phyloP scores from a whole-genome alignment of 2,888 invertebrate genomes.

The Hololepta plana region DNA sequence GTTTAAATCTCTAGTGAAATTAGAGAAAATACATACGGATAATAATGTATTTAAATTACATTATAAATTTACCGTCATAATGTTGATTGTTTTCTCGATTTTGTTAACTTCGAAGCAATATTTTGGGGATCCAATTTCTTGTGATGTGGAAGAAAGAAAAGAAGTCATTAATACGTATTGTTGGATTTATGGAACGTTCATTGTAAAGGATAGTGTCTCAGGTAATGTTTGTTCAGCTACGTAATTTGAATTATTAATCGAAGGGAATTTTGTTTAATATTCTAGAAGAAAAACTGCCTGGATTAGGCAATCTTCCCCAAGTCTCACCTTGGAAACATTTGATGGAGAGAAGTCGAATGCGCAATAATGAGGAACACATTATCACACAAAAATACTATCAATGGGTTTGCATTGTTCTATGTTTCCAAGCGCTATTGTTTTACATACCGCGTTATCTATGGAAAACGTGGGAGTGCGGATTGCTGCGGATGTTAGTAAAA shows the following conservation, averaged over 20 bases:
- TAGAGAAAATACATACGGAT: conserved; percentile 50
- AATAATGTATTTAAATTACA: conserved; percentile 59
- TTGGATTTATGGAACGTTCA: conserved; percentile 62
- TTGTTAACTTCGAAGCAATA: conserved; percentile 66
- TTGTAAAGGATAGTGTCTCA: conserved; percentile 28
- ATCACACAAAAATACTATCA: conserved; percentile 48
- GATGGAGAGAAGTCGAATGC: conserved; percentile 30
- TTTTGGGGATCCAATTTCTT: conserved; percentile 72
- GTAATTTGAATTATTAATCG: conserved; percentile 6
- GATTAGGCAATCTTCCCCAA: conserved; percentile 30
- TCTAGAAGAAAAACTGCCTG: conserved; percentile 22
- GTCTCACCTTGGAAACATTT: conserved; percentile 15
- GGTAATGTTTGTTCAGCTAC: conserved; percentile 27
- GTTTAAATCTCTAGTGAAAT: conserved; percentile 46
- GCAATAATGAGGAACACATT: conserved; percentile 26
- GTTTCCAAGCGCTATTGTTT: conserved; percentile 47
- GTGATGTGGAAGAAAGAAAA: conserved; percentile 37
- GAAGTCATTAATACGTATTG: conserved; percentile 57
- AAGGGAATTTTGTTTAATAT: conserved; percentile 6
- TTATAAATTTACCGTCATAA: conserved; percentile 51
- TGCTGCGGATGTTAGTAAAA: conserved; percentile 37
- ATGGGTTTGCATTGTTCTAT: conserved; percentile 52
- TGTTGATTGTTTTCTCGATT: conserved; percentile 54
- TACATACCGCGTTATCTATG: conserved; percentile 53
- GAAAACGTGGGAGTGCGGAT: conserved; percentile 52